Percentiles rank a stretch among this genome's conserved stretches.
These are phyloP conservation scores for Triplophysa dalaica DNA, from an alignment of 2,113 vertebrate genomes.

Conservation along the genomic window DNA sequence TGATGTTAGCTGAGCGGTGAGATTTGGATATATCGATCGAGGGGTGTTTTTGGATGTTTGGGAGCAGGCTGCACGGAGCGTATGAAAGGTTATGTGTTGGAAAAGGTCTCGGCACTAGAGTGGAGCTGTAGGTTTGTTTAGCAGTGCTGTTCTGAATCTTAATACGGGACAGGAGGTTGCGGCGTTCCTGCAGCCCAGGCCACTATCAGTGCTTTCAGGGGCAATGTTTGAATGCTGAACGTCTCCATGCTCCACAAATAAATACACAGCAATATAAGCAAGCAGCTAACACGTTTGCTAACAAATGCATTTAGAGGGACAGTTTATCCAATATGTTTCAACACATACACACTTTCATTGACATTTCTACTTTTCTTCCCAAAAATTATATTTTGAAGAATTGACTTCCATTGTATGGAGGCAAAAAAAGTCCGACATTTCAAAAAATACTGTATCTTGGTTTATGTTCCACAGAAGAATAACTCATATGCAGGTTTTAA, in stretches of 20 bases:
- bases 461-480: too few species aligned
- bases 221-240: constrained; percentile 13
- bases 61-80: constrained; percentile 26
- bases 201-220: constrained; percentile 27
- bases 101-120: constrained; percentile 40
- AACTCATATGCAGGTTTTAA: too few species aligned
- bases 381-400: too few species aligned
- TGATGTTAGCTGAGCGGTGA: background rate
- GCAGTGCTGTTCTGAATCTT: constrained; percentile 30
- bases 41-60: constrained; percentile 34
- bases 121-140: constrained; percentile 36
- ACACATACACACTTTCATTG: too few species aligned
- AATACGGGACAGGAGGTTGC: constrained; percentile 24
- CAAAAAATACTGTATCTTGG: too few species aligned
- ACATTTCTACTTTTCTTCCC: too few species aligned
- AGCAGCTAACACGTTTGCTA: background rate
- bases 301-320: background rate
- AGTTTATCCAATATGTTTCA: too few species aligned
- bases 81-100: constrained; percentile 39
- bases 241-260: background rate
- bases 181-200: constrained; percentile 28
- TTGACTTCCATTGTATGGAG: too few species aligned
- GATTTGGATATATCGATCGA: constrained; percentile 23
- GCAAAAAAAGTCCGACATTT: too few species aligned
- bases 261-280: background rate